Base-by-base conservation (phyloP, 2,113 vertebrate species). In the Malurus cyaneus region DNA sequence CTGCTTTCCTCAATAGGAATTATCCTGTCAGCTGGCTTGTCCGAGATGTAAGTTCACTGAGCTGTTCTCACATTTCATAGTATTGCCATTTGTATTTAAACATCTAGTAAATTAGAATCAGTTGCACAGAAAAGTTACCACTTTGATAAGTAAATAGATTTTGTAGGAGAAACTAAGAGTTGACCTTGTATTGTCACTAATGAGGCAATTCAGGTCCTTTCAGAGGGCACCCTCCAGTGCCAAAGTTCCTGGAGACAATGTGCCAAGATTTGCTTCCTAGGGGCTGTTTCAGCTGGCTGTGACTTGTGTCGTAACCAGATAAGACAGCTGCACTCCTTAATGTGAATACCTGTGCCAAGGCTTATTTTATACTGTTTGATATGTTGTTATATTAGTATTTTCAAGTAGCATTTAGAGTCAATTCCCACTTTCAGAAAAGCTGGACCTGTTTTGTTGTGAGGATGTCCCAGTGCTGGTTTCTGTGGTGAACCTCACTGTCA, bases 1-100 rank as follows among this genome's bases (percentile, higher is more conserved):
- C 99, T 20, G 99, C 98, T 29, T 96, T 99, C 56, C 91, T 99
- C 36, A 94, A 96, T 65, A 97, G 93, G 76, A 98, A 98, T 74
- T 97, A 96, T 25, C 98, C 98, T 0, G 97, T 99, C 94, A 99
- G 99, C 98, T 99, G 99, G 99, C 96, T 99, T 28, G 87, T 99
- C 34, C 98, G 99, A 82, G 97, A 98, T 18, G 99, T 99, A 96
- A 98, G 98, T 97, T 73, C 36, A 5, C 13, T 0, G 23, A 41
- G 9, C 42, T 24, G 9, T 28, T 20, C 32, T 65, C 24, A 0
- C 3, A 5, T 15, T 82, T 85, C 31, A 13, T 28, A 15, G 14
- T n/a, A 1, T 8, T 60, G 14, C 42, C 8, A 11, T 34, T 74
- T 74, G 28, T 65, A 56, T 39, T 66, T 34, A 34, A 81, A 54